A percentile compares a stretch with the other conserved stretches of the same genome.
Evolutionary conservation across 2,797 vertebrate species (phyloP).

Genomic region (Lepilemur ruficaudatus): DNA sequence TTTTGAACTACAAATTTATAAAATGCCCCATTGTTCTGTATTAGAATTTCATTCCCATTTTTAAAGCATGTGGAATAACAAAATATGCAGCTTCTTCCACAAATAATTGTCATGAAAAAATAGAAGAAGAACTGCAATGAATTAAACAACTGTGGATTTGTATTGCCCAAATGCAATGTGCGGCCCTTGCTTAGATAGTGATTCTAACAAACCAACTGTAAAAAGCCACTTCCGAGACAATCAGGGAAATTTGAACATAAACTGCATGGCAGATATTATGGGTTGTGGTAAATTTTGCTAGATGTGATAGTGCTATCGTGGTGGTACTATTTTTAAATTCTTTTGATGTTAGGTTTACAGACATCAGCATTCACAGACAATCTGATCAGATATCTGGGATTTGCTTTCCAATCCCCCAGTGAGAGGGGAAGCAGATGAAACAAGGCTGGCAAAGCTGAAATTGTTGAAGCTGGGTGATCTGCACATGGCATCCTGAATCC

Average conservation of each 20-base stretch:
- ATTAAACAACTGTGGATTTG: neutral
- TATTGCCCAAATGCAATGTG: neutral
- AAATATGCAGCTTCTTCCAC: neutral
- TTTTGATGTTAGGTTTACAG: neutral
- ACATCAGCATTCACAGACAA: neutral
- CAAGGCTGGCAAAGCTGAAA: neutral
- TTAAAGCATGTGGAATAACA: neutral
- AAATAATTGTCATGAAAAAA: neutral
- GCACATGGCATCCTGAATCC: neutral
- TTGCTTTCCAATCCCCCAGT: neutral
- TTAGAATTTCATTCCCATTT: neutral
- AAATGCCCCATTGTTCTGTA: neutral
- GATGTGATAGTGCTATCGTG: neutral
- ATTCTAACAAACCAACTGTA: neutral
- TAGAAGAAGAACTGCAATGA: neutral
- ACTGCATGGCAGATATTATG: neutral
- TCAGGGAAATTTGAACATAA: neutral
- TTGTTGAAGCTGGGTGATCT: neutral
- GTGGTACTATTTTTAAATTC: neutral
- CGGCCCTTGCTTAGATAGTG: neutral
- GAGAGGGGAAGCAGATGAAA: neutral
- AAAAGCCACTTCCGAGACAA: neutral
- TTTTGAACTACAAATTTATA: neutral
- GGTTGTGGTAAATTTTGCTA: neutral
- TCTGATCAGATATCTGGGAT: too few species aligned